Evolutionary conservation across 2,113 vertebrate species (phyloP), one percentile per base, ranked within the genome.

Genomic region (Spea multiplicata): DNA sequence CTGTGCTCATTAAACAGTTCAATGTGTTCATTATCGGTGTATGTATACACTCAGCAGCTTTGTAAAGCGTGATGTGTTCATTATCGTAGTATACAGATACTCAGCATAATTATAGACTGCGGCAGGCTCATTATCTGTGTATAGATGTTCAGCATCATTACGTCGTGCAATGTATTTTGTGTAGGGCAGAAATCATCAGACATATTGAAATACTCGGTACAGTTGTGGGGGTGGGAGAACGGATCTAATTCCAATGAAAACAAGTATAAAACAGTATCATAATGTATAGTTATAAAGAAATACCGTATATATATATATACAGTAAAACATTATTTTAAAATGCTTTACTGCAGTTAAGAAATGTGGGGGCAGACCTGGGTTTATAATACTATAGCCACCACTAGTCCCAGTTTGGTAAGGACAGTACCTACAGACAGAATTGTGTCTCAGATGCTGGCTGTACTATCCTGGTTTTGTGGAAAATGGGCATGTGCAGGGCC

Each of bases 91-190:
- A 73, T 57, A 79, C 17, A 78, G 69, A 78, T 72, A 66, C 59
- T 66, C 69, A 72, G 57, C 59, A 55, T 72, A 71, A 72, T 78
- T 78, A 64, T 78, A 78, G 57, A 72, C 68, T 55, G 68, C 48
- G 57, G 44, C 30, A 30, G 55, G 69, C 57, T 78, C 68, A 72
- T 72, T 78, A 78, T 65, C 47, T 52, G 61, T 61, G 64, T 71
- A 71, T 66, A 72, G 69, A 72, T 66, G 65, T 66, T 76, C 74
- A 14, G 74, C 74, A 76, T 76, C 74, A 76, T 76, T 76, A 76
- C 66, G 48, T 66, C 74, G 48, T 59, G 10, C 55, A 59, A 7
- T 45, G 44, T 68, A 59, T 13, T 76, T 76, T 52, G 52, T 5
- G 46, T 46, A 49, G 67, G 73, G 67, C 62, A 76, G 50, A 76